Evolutionary conservation across 2,797 vertebrate species (phyloP), one percentile per base, ranked within the genome.

Genomic region (Pseudomugil gertrudae): DNA sequence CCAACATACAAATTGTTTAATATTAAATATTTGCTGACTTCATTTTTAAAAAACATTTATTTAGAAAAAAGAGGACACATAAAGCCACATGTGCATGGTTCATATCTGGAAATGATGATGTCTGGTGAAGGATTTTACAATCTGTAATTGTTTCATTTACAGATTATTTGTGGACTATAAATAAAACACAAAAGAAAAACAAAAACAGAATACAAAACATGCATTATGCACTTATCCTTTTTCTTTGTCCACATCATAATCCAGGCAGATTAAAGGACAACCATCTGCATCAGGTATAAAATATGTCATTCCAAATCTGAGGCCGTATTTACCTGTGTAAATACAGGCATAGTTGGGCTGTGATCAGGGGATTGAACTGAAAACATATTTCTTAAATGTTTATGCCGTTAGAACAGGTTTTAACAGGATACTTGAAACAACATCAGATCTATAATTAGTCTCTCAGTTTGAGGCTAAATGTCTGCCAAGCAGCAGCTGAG

Each of bases 91-190:
- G 36, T 40, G 36, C 36, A 40, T 40, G 36, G 15, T 40, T 40
- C 2, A 17, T 27, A 30, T 17, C 19, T 53, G 36, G 9, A 56
- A 65, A 56, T 19, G n/a, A n/a, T n/a, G n/a, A n/a, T n/a, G n/a
- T n/a, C n/a, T n/a, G n/a, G n/a, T n/a, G n/a, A n/a, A n/a, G n/a
- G n/a, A n/a, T n/a, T n/a, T n/a, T n/a, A n/a, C n/a, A n/a, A n/a
- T n/a, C 0, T 27, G 3, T 38, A 21, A 26, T 21, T 6, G n/a
- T 64, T 84, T 78, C 66, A 83, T 81, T 86, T 70, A 81, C 55
- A 75, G n/a, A 59, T 72, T 30, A 52, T 14, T 53, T 24, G 36
- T 23, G 23, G 7, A 51, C 27, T 52, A 33, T 15, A 51, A 71
- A 75, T 29, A 57, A 1, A 52, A 57, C 9, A 27, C 23, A 24